A percentile compares a stretch with the other conserved stretches of the same genome.
Conservation (phyloP, 2,113 vertebrate species). For the Boulengeromyrus knoepffleri region DNA sequence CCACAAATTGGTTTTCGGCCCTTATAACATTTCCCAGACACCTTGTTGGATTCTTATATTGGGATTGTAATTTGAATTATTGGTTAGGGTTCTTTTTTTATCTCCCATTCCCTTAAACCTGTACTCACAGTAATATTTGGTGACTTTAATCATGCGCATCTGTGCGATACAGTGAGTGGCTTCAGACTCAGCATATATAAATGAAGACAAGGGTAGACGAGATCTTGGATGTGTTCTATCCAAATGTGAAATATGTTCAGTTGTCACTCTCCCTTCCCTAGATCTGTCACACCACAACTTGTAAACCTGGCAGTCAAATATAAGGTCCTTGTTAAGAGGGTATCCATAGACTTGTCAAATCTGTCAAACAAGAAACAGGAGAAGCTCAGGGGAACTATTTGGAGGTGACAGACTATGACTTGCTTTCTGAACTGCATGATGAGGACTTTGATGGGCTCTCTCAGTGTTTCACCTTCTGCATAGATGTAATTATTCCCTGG, state of each 20-base stretch:
- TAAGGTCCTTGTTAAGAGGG: not conserved
- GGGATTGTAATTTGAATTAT: not conserved
- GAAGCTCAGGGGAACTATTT: not conserved
- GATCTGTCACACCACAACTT: not conserved
- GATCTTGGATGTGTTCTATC: not conserved
- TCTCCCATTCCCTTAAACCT: not conserved
- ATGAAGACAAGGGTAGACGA: not conserved
- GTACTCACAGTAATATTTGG: not conserved
- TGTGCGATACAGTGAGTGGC: not conserved
- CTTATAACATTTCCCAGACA: not conserved
- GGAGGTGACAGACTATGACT: not conserved
- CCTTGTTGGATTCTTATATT: not conserved
- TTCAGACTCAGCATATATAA: not conserved
- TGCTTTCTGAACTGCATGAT: not conserved
- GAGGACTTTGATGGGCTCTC: not conserved
- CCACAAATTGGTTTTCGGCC: not conserved
- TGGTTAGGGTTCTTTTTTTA: not conserved
- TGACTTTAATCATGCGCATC: not conserved
- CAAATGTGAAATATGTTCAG: not conserved
- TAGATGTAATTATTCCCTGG: not conserved
- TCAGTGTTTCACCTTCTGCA: not conserved
- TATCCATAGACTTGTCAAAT: not conserved
- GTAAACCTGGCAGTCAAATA: not conserved
- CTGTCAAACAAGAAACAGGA: not conserved
- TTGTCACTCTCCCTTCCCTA: not conserved